Percentiles rank a stretch among this genome's conserved stretches.
Evolutionary conservation across 2,113 vertebrate genomes (phyloP).

Genomic region (Dipodomys merriami): DNA sequence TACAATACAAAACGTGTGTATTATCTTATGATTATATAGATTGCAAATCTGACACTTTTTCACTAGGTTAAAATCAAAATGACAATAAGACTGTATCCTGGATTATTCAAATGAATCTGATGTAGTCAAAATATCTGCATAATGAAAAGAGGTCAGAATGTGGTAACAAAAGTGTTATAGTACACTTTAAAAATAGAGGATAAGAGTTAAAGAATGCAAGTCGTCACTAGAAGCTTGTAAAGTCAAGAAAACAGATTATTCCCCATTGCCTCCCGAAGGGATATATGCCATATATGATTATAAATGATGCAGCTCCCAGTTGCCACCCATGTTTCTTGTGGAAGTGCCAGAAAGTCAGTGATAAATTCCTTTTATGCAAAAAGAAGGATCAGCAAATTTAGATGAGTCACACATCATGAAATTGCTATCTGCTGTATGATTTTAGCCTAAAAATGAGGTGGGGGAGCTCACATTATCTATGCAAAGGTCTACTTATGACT

Average conservation of each 20-base stretch:
- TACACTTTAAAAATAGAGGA: background rate
- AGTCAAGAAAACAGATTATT: background rate
- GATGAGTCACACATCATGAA: background rate
- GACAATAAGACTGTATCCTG: background rate
- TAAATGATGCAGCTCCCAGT: background rate
- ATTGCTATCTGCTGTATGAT: background rate
- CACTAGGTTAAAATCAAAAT: background rate
- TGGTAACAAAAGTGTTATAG: background rate
- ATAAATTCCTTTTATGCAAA: background rate
- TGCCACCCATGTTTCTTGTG: background rate
- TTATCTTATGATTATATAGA: background rate
- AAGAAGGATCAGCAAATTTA: background rate
- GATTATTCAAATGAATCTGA: background rate
- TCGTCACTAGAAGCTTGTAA: background rate
- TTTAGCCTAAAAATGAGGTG: background rate
- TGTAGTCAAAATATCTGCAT: background rate
- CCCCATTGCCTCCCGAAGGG: background rate
- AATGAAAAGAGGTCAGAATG: background rate
- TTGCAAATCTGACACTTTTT: background rate
- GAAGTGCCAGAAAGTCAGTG: conserved; percentile 17
- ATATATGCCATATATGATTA: background rate
- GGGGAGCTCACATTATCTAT: background rate
- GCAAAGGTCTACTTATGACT: background rate
- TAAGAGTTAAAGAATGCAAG: background rate
- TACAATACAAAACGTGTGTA: background rate